Conservation (phyloP, 2,113 vertebrate genomes). For the Eulemur macaco region DNA sequence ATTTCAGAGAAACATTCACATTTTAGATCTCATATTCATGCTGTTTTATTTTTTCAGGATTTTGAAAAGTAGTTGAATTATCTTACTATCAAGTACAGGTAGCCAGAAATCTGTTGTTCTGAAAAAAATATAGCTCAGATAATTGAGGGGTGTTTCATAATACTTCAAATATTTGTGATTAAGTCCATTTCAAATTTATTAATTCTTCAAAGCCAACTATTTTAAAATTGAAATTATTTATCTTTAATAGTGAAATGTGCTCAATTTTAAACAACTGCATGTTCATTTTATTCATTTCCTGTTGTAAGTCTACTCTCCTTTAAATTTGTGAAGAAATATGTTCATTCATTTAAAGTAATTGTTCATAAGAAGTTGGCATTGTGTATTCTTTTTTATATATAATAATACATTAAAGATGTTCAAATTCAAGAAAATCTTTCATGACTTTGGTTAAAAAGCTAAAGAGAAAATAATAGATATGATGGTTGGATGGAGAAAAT, state of each 20-base stretch:
- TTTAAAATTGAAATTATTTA: neutral
- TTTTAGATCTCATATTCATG: accelerated
- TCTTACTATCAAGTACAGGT: neutral
- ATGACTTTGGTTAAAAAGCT: neutral
- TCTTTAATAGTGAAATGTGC: neutral
- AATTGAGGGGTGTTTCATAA: neutral
- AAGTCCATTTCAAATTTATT: neutral
- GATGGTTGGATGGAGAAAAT: neutral
- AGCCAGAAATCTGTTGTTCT: neutral
- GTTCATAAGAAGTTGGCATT: neutral
- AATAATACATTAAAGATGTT: neutral
- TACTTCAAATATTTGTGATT: neutral
- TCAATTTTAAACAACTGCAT: no score
- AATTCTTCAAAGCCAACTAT: neutral
- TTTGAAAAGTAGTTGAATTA: neutral
- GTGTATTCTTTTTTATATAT: no score
- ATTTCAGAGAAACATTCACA: neutral
- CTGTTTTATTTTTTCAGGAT: neutral
- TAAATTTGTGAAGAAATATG: neutral
- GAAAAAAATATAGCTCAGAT: neutral
- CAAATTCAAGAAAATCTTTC: accelerated
- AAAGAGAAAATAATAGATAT: accelerated
- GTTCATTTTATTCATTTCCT: neutral
- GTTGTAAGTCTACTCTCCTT: neutral
- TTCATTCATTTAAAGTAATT: neutral